Conservation (phyloP, 2,888 invertebrate genomes). For the Agrilus cyanescens region DNA sequence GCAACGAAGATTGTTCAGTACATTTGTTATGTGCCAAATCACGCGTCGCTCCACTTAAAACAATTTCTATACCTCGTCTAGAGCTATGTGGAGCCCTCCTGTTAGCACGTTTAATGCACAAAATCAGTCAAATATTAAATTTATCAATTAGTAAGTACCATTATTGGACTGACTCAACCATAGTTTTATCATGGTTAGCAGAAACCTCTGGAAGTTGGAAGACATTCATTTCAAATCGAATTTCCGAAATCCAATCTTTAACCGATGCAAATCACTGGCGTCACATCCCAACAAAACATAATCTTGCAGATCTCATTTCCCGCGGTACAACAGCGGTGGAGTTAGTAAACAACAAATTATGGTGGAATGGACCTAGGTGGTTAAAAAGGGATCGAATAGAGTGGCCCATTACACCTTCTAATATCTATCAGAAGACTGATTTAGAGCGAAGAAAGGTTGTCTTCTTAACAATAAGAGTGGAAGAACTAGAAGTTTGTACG, state of each 20-base stretch:
- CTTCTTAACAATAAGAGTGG: too few species aligned
- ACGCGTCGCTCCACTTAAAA: conserved; percentile 1
- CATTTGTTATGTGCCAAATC: too few species aligned
- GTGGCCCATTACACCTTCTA: background rate
- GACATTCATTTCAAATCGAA: conserved; percentile 2
- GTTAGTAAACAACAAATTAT: background rate
- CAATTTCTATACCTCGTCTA: background rate
- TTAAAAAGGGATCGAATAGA: background rate
- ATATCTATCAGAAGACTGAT: too few species aligned
- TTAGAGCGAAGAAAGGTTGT: too few species aligned
- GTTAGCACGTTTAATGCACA: background rate
- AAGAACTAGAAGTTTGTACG: background rate
- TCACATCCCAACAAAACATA: conserved; percentile 1
- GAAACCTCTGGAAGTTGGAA: background rate
- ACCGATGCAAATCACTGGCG: conserved; percentile 1
- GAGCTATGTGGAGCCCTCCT: conserved; percentile 1
- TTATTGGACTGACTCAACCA: background rate
- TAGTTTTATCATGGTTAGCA: background rate
- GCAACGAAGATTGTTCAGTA: conserved; percentile 10
- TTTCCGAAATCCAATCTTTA: background rate
- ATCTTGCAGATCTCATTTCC: conserved; percentile 5
- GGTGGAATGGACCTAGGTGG: background rate
- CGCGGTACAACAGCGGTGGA: conserved; percentile 1
- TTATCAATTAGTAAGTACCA: too few species aligned
- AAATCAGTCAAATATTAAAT: background rate